Conservation (phyloP, 2,888 invertebrate species). For the Melanostoma scalare region DNA sequence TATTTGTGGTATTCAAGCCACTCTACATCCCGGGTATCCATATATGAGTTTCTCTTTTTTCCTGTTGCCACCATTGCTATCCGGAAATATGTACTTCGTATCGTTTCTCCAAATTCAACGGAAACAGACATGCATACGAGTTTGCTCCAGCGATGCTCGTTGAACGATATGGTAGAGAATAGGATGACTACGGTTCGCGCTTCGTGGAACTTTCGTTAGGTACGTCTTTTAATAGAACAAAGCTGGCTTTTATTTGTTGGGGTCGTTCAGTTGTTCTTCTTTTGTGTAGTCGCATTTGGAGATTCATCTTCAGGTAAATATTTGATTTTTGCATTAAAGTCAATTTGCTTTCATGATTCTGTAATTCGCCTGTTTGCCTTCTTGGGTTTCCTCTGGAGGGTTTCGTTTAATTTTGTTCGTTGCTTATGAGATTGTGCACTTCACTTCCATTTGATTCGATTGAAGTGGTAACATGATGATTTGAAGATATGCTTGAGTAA, state of each 20-base stretch:
- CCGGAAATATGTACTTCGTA: conserved; percentile 38
- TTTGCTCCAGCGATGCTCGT: conserved; percentile 22
- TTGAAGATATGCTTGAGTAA: no score
- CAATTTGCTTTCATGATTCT: conserved; percentile 82
- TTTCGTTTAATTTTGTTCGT: background rate
- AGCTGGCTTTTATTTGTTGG: conserved; percentile 14
- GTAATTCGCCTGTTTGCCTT: conserved; percentile 81
- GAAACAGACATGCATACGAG: conserved; percentile 26
- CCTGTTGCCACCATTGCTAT: conserved; percentile 32
- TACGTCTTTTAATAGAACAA: background rate
- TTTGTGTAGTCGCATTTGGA: conserved; percentile 4
- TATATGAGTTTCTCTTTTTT: conserved; percentile 45
- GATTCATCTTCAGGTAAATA: conserved; percentile 79
- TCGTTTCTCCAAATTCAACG: conserved; percentile 30
- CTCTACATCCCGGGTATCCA: conserved; percentile 2
- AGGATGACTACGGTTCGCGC: background rate
- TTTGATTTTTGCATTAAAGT: conserved; percentile 82
- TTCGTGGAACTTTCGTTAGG: conserved; percentile 4
- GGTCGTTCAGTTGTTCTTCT: background rate
- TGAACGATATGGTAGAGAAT: background rate
- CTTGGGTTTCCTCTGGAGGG: conserved; percentile 28
- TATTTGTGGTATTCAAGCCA: conserved; percentile 65
- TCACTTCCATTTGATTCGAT: no score
- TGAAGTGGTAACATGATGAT: no score
- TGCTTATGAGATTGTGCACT: no score